A percentile compares a stretch with the other conserved stretches of the same genome.
phyloP scores from a whole-genome alignment of 2,113 vertebrate species.

The Osmerus mordax region DNA sequence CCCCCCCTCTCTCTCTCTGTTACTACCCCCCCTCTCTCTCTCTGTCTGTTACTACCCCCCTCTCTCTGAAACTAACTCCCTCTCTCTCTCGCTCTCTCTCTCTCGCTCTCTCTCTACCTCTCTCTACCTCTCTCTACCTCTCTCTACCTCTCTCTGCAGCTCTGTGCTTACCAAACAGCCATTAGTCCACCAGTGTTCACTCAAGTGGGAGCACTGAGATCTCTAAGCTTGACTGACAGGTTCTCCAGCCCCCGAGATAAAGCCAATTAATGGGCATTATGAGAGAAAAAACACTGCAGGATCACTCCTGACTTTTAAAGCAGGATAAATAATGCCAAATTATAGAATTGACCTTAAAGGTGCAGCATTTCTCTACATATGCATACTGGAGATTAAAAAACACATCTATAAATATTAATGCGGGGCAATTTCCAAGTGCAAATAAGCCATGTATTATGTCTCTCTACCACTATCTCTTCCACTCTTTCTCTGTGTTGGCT shows the following conservation, averaged over 20 bases:
- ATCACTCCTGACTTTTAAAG: slow-evolving; percentile 63
- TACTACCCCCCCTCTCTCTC: too few relatives aligned
- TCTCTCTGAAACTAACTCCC: too few relatives aligned
- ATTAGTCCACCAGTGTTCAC: slow-evolving; percentile 45
- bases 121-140: slow-evolving; percentile 16
- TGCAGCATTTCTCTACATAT: slow-evolving; percentile 63
- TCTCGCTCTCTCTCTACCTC: not conserved
- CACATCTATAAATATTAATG: slow-evolving; percentile 76
- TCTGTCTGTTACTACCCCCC: too few relatives aligned
- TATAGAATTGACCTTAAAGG: slow-evolving; percentile 68
- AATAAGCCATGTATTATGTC: slow-evolving; percentile 65
- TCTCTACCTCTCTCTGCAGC: slow-evolving; percentile 15
- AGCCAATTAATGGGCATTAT: slow-evolving; percentile 65
- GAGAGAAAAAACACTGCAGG: slow-evolving; percentile 41
- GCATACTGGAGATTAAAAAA: slow-evolving; percentile 69
- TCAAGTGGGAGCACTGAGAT: slow-evolving; percentile 54
- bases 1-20: too few relatives aligned
- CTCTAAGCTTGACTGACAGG: slow-evolving; percentile 70
- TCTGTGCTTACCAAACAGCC: slow-evolving; percentile 28
- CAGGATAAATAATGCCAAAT: slow-evolving; percentile 70
- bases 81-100: too few relatives aligned
- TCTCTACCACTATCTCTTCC: too few relatives aligned
- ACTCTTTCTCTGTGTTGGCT: slow-evolving; percentile 56
- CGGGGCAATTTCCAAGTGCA: slow-evolving; percentile 64
- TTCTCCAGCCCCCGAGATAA: slow-evolving; percentile 53